phyloP scores from a whole-genome alignment of 30 jellyfish, hydroid and myxozoan genomes.

The Nemopilema nomurai region DNA sequence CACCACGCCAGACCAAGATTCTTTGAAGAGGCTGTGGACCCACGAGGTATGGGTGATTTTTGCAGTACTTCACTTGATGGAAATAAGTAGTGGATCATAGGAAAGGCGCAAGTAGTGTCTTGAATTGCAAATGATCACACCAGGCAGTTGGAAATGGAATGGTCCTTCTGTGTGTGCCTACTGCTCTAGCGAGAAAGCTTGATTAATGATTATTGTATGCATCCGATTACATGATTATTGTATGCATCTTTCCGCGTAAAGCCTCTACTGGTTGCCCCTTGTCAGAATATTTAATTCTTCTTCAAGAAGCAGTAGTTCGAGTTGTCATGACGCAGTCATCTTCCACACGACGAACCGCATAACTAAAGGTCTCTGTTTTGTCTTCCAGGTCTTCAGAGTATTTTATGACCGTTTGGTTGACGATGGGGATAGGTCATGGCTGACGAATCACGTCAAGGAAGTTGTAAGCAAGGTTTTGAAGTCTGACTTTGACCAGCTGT shows the following conservation, averaged over 20 bases:
- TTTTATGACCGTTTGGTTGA: conserved; percentile 97
- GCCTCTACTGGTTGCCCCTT: too few relatives aligned
- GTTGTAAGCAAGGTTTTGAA: conserved; percentile 56
- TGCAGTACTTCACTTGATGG: neutral
- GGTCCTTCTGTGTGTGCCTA: neutral
- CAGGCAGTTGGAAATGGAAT: too few relatives aligned
- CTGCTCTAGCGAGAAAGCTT: too few relatives aligned
- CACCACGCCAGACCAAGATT: conserved; percentile 70
- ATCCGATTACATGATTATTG: too few relatives aligned
- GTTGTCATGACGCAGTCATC: neutral
- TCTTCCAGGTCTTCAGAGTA: conserved; percentile 88
- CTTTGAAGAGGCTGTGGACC: conserved; percentile 90
- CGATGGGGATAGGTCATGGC: conserved; percentile 92
- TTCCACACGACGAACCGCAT: neutral
- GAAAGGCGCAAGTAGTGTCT: neutral
- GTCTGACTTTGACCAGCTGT: conserved; percentile 74
- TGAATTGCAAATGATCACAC: too few relatives aligned
- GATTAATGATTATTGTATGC: too few relatives aligned
- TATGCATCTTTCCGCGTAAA: too few relatives aligned
- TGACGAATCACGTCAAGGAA: conserved; percentile 77
- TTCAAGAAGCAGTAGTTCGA: too few relatives aligned
- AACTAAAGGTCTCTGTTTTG: neutral
- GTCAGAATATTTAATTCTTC: too few relatives aligned
- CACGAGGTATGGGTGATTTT: conserved; percentile 87
- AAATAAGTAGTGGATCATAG: too few relatives aligned